Evolutionary conservation across 1,140 invertebrate genomes (phyloP).

Genomic region (Dryas iulia): DNA sequence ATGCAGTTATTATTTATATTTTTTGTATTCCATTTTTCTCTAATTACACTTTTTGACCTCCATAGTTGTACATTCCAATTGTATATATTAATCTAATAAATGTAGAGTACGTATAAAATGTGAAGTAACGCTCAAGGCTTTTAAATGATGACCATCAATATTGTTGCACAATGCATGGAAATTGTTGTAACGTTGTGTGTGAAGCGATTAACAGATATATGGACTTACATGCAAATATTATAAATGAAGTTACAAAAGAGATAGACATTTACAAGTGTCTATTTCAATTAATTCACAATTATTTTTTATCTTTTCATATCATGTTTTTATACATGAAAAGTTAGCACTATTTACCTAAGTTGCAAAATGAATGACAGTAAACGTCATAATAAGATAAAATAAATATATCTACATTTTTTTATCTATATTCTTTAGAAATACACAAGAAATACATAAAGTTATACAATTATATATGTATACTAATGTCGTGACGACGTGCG

Average conservation of each 20-base stretch:
- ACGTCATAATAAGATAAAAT: too few species aligned
- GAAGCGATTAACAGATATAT: background rate
- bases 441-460: background rate
- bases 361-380: too few species aligned
- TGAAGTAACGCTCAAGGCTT: constrained; percentile 20
- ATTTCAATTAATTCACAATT: too few species aligned
- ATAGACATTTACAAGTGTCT: too few species aligned
- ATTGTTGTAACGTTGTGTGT: background rate
- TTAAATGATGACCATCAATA: constrained; percentile 17
- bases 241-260: background rate
- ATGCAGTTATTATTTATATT: background rate
- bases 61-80: background rate
- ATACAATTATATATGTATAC: background rate
- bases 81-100: background rate
- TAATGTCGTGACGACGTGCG: constrained; percentile 8
- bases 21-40: background rate
- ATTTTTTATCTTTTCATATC: too few species aligned
- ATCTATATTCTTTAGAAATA: background rate
- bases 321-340: too few species aligned
- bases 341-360: too few species aligned
- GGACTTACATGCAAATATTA: background rate
- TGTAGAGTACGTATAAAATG: background rate
- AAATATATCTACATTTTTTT: background rate
- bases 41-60: background rate
- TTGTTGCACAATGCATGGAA: constrained; percentile 6